Evolutionary conservation across 2,888 invertebrate species (phyloP), one percentile per base, ranked within the genome.

Genomic region (Germaria angustata): DNA sequence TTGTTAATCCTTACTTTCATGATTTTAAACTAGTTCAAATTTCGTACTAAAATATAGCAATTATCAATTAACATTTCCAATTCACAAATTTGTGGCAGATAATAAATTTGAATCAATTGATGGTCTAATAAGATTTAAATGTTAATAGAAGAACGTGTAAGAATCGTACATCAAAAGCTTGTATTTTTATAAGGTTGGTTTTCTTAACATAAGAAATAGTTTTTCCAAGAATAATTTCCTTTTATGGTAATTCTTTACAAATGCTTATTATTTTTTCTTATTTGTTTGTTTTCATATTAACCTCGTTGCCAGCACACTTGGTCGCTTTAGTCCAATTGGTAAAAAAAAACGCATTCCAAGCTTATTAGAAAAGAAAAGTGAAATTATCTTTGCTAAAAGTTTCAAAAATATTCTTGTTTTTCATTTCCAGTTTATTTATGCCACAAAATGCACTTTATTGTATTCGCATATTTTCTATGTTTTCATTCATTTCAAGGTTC

Each of bases 401-500:
- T 53, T 73, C 22, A n/a, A 61, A 68, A 66, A 53, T 51, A 28
- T 53, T 53, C 11, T 46, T 44, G 51, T 44, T 44, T 28, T 53
- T n/a, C 2, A n/a, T 61, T 77, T 53, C 24, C 44, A 53, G 51
- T 77, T 69, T 46, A 69, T 34, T 63, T 59, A 24, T 69, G 61
- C 44, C 34, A 44, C 36, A 55, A 71, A 82, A 57, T 82, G 82
- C 82, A 82, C 82, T 82, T 82, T 61, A 76, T 71, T 76, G 82
- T 66, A 20, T 82, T 82, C 82, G 55, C 71, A 65, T 61, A 51
- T 66, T 82, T 82, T 82, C 75, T 82, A 82, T 79, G 82, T 82
- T 76, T 82, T 82, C 82, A 63, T 82, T 65, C 39, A 44, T 82
- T 82, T 82, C 82, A 82, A 82, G 82, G 82, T 82, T 79, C 82